Evolutionary conservation across 2,888 invertebrate genomes (phyloP).

Genomic region (Erebia aethiops): DNA sequence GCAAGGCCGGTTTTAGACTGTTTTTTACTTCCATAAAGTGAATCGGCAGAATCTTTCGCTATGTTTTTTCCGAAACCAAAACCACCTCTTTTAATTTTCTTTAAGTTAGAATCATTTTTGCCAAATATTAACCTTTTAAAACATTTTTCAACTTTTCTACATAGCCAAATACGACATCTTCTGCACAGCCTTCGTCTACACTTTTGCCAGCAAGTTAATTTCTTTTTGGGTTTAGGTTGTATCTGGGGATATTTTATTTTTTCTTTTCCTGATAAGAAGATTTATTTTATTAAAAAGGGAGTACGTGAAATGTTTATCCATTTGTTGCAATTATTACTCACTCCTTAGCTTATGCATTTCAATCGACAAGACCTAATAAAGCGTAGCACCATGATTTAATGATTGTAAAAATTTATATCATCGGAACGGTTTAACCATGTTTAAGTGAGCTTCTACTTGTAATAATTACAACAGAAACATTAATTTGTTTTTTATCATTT

Average conservation of each 20-base stretch:
- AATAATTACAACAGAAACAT: not conserved
- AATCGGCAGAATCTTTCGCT: conserved; percentile 36
- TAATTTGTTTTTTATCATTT: not conserved
- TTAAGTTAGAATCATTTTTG: conserved; percentile 41
- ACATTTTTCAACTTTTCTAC: conserved; percentile 45
- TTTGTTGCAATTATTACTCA: not conserved
- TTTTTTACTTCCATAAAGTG: conserved; percentile 46
- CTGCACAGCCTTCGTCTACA: conserved; percentile 41
- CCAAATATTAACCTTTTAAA: conserved; percentile 49
- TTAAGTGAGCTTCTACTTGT: not conserved
- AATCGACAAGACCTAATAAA: not conserved
- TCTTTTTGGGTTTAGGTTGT: conserved; percentile 30
- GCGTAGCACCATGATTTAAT: not conserved
- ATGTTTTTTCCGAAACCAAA: conserved; percentile 42
- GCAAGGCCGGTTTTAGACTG: conserved; percentile 33
- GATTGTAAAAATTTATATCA: not conserved
- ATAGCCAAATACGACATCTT: conserved; percentile 40
- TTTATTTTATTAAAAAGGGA: not conserved
- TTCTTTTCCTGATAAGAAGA: conserved; percentile 11
- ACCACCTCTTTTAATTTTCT: conserved; percentile 48
- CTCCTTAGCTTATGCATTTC: conserved; percentile 1
- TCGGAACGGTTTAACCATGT: not conserved
- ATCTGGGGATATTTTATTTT: conserved; percentile 13
- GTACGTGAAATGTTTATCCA: not conserved
- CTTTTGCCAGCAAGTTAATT: conserved; percentile 39